Evolutionary conservation across 1,140 invertebrate species (phyloP), one percentile per base, ranked within the genome.

Genomic region (Orius insidiosus): DNA sequence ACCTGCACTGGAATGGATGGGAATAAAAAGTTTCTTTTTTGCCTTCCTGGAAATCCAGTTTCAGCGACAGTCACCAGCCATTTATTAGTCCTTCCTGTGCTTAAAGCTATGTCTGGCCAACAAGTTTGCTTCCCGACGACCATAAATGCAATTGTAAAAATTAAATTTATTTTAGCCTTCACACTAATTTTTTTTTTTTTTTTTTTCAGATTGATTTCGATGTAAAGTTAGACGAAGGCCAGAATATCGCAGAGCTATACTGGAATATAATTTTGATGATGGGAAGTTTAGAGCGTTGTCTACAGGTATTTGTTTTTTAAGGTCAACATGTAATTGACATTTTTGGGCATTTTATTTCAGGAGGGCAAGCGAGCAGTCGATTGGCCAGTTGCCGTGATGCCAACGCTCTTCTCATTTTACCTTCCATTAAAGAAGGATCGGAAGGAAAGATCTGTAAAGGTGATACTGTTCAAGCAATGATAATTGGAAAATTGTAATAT

Each of bases 1-100:
- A 87, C 86, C 4, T 72, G 67, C 44, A 58, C 77, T 3, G 24
- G 11, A 11, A 15, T 15, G 8, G 31, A 53, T 32, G 71, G 68
- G 1, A 64, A 63, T 38, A 71, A 65, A 31, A 93, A 89, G 59
- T 74, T n/a, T n/a, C 84, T 46, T 72, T 85, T 98, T 59, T 86
- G 81, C 47, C 65, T 98, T 35, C 94, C 95, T 13, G 88, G 92
- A 13, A 98, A 98, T 72, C 94, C 94, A 1, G 90, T 96, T 1
- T 95, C 89, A 4, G 86, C 90, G 24, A 73, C 75, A 46, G 89
- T 94, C 4, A 89, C 85, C 1, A 72, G 73, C 54, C 71, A 85
- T 60, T 58, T 98, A 45, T 89, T 90, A 64, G 77, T 90, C 8
- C 63, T 93, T 52, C 83, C 88, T 39, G 63, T 76, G 53, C 58